These are phyloP conservation scores for Scylla paramamosain DNA, from an alignment of 1,140 invertebrate species.

Conservation along the genomic window DNA sequence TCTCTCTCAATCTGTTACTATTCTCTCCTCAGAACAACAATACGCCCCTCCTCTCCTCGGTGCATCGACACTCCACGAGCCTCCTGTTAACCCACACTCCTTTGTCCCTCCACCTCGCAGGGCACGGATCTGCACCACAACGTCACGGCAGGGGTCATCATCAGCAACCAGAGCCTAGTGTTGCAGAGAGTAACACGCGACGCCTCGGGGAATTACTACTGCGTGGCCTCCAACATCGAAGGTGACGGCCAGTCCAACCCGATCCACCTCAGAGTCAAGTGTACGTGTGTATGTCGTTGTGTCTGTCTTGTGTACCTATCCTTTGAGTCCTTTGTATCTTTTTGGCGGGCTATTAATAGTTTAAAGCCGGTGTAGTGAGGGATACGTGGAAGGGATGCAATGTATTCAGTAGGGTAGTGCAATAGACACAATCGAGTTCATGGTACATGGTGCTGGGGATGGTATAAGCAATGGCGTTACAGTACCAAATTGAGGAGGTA, in stretches of 20 bases:
- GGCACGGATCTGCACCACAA: constrained; percentile 52
- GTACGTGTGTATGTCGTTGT: constrained; percentile 83
- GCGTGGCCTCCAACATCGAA: constrained; percentile 80
- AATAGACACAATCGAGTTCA: too few relatives aligned
- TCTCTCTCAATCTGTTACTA: neutral
- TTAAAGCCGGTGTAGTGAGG: too few relatives aligned
- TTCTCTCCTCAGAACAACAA: neutral
- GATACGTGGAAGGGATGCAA: too few relatives aligned
- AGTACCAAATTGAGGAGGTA: too few relatives aligned
- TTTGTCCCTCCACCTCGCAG: neutral
- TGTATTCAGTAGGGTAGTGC: too few relatives aligned
- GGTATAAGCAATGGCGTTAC: too few relatives aligned
- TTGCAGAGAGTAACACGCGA: constrained; percentile 48
- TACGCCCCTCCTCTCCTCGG: neutral
- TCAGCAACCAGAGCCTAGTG: constrained; percentile 65
- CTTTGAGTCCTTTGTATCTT: neutral
- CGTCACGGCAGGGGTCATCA: constrained; percentile 46
- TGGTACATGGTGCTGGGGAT: too few relatives aligned
- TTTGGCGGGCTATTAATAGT: neutral
- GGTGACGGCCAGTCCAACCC: constrained; percentile 91
- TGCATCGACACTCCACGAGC: neutral
- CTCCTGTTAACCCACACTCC: neutral
- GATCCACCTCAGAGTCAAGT: constrained; percentile 91
- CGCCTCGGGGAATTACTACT: constrained; percentile 57
- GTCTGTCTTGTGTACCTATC: neutral